phyloP scores from a whole-genome alignment of 2,888 invertebrate genomes.

The Coelogynopora nodosa region DNA sequence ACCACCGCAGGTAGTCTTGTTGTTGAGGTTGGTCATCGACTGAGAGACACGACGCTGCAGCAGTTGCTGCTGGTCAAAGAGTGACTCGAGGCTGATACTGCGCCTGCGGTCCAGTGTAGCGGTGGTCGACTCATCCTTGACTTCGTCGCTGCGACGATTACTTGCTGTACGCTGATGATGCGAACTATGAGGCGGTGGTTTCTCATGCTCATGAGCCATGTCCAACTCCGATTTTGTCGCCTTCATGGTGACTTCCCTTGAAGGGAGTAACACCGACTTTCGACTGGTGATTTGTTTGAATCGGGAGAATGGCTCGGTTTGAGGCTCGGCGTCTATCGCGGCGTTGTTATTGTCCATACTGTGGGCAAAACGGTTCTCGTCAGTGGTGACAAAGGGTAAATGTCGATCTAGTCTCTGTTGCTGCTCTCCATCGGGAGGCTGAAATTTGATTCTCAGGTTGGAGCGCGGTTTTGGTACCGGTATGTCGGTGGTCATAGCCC shows the following conservation, averaged over 20 bases:
- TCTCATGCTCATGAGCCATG: neutral
- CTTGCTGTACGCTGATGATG: neutral
- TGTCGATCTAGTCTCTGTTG: neutral
- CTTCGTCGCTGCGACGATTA: neutral
- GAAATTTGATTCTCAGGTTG: slow-evolving; percentile 9
- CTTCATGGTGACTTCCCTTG: neutral
- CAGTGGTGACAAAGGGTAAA: neutral
- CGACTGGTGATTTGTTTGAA: neutral
- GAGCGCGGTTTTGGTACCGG: neutral
- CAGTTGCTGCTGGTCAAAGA: too few species aligned
- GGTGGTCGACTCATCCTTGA: neutral
- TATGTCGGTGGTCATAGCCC: neutral
- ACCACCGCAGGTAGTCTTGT: too few species aligned
- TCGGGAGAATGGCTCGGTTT: neutral
- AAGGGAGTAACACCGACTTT: neutral
- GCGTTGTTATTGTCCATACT: neutral
- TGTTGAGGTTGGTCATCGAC: too few species aligned
- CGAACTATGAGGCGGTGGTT: neutral
- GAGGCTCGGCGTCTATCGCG: neutral
- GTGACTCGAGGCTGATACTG: neutral
- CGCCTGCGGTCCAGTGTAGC: neutral
- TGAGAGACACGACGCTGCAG: too few species aligned
- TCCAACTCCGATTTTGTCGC: neutral
- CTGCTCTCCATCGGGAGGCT: neutral
- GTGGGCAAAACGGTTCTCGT: neutral